These are phyloP conservation scores for Subanguina moxae DNA, from an alignment of 1,140 invertebrate genomes.

Conservation along the genomic window DNA sequence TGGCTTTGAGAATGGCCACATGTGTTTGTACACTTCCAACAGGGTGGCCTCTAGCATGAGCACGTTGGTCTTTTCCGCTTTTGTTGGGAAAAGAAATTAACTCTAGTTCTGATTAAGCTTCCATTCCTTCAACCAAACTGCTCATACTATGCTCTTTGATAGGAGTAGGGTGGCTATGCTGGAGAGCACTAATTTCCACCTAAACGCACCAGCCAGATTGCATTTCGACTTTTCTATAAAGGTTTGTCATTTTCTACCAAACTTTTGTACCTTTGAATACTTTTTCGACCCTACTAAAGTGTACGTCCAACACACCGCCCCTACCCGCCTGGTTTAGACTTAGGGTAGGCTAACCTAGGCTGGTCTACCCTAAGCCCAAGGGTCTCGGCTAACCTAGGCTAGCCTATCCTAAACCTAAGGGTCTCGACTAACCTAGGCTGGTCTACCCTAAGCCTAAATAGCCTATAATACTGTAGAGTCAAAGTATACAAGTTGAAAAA, in stretches of 20 bases:
- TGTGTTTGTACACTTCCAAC: conserved; percentile 51
- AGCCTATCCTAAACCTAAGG: too few species aligned
- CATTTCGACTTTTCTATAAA: conserved; percentile 52
- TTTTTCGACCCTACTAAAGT: not conserved
- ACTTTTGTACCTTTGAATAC: not conserved
- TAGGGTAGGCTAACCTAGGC: too few species aligned
- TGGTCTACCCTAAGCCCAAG: too few species aligned
- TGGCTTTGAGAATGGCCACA: conserved; percentile 45
- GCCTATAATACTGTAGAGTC: not conserved
- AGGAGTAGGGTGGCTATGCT: conserved; percentile 45
- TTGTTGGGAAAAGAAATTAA: too few species aligned
- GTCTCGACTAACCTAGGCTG: too few species aligned
- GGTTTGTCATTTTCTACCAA: conserved; percentile 23
- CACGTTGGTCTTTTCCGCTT: conserved; percentile 19
- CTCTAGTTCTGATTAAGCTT: conserved; percentile 7
- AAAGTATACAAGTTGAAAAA: not conserved
- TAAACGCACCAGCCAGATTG: conserved; percentile 50
- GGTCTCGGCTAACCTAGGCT: too few species aligned
- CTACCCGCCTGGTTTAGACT: too few species aligned
- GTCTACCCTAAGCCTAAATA: not conserved
- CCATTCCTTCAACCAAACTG: conserved; percentile 30
- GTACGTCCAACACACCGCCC: too few species aligned
- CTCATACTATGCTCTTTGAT: conserved; percentile 39
- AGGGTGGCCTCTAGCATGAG: conserved; percentile 32
- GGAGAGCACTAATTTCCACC: conserved; percentile 44